Evolutionary conservation across 2,888 invertebrate genomes (phyloP).

Genomic region (Harmothoe impar): DNA sequence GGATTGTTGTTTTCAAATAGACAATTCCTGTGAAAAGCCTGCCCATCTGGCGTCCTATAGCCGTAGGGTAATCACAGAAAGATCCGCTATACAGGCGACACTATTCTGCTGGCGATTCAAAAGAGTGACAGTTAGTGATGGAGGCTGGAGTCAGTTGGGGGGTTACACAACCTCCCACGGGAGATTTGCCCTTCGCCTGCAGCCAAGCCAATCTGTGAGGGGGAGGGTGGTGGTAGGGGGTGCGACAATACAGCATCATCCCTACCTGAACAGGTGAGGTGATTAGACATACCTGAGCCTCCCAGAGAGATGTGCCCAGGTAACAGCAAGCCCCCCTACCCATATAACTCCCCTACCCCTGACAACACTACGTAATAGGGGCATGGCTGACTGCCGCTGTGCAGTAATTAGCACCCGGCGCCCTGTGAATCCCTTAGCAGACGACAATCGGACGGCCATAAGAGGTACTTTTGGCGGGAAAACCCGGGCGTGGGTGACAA

Average conservation of each 20-base stretch:
- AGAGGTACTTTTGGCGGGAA: slow-evolving; percentile 32
- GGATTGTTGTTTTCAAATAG: too few relatives aligned
- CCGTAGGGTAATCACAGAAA: not conserved
- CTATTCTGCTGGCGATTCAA: slow-evolving; percentile 28
- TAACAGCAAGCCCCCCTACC: slow-evolving; percentile 7
- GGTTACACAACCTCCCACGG: slow-evolving; percentile 31
- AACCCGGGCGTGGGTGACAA: not conserved
- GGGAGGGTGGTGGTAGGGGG: not conserved
- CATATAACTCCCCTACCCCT: not conserved
- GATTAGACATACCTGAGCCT: slow-evolving; percentile 25
- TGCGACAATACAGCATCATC: not conserved
- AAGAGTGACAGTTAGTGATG: slow-evolving; percentile 27
- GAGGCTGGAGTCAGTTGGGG: slow-evolving; percentile 20
- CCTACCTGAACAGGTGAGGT: slow-evolving; percentile 18
- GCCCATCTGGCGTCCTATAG: not conserved
- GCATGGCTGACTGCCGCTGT: not conserved
- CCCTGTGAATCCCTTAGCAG: slow-evolving; percentile 7
- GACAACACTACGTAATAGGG: slow-evolving; percentile 34
- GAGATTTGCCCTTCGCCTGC: not conserved
- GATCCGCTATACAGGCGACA: not conserved
- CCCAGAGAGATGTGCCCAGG: not conserved
- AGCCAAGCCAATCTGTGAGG: not conserved
- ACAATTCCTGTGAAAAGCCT: not conserved
- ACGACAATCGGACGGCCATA: not conserved
- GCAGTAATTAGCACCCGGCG: slow-evolving; percentile 37